phyloP scores from a whole-genome alignment of 30 jellyfish, hydroid and myxozoan species.

The Turritopsis dohrnii region DNA sequence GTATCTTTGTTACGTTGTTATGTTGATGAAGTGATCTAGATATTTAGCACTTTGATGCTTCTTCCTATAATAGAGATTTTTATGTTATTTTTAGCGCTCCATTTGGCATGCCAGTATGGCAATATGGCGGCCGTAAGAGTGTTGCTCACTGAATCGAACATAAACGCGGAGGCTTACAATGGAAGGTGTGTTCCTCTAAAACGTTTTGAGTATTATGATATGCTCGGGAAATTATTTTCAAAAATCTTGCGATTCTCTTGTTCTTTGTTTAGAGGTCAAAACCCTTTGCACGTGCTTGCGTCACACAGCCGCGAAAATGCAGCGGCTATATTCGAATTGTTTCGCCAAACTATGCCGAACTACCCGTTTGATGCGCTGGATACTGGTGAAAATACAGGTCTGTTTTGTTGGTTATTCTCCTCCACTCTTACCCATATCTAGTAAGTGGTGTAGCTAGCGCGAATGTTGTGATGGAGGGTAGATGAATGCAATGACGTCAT shows the following conservation, averaged over 20 bases:
- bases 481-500: too few species aligned
- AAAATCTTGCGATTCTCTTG: neutral
- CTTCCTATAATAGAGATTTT: neutral
- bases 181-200: constrained; percentile 33
- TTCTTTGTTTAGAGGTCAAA: constrained; percentile 68
- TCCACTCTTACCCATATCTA: too few species aligned
- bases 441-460: too few species aligned
- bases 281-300: constrained; percentile 68
- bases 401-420: too few species aligned
- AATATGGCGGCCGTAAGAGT: constrained; percentile 56
- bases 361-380: constrained; percentile 71
- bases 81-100: constrained; percentile 53
- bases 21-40: neutral
- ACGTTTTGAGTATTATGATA: neutral
- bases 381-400: constrained; percentile 83
- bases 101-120: constrained; percentile 82
- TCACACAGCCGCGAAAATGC: constrained; percentile 66
- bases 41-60: neutral
- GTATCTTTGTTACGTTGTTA: constrained; percentile 24
- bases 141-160: constrained; percentile 63
- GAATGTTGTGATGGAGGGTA: too few species aligned
- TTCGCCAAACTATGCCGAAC: constrained; percentile 85
- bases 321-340: constrained; percentile 79
- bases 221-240: neutral
- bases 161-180: constrained; percentile 62